These are phyloP conservation scores for Frankliniella fusca DNA, from an alignment of 2,888 invertebrate species.

Conservation along the genomic window DNA sequence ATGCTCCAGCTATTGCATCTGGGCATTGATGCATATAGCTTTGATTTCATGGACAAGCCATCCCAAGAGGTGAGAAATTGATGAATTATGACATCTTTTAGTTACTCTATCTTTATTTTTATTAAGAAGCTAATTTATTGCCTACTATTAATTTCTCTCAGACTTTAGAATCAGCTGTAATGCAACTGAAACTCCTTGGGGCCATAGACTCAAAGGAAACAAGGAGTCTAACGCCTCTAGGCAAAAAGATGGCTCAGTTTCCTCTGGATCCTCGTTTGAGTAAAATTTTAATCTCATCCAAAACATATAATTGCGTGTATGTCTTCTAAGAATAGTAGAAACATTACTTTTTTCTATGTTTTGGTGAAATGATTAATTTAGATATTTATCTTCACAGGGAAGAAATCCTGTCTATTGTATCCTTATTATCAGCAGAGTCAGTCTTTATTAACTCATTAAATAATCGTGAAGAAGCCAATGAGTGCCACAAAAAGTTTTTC, in stretches of 20 bases:
- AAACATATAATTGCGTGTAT: constrained; percentile 70
- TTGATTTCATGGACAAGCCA: constrained; percentile 90
- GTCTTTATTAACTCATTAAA: constrained; percentile 59
- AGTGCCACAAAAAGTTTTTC: constrained; percentile 66
- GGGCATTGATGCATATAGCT: constrained; percentile 73
- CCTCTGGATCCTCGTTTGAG: constrained; percentile 89
- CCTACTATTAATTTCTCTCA: constrained; percentile 35
- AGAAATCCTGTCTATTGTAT: constrained; percentile 73
- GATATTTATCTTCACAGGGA: constrained; percentile 49
- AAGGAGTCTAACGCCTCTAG: constrained; percentile 68
- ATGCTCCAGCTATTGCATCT: constrained; percentile 78
- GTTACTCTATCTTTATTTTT: not conserved
- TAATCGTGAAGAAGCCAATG: constrained; percentile 70
- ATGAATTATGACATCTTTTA: not conserved
- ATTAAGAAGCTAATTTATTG: not conserved
- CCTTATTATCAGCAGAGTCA: constrained; percentile 83
- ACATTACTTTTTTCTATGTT: not conserved
- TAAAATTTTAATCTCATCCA: constrained; percentile 73
- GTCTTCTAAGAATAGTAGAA: not conserved
- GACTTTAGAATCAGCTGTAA: constrained; percentile 46
- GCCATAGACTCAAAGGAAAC: constrained; percentile 60
- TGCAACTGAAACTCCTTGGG: constrained; percentile 51
- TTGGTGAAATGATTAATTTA: constrained; percentile 21
- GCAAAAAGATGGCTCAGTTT: constrained; percentile 81
- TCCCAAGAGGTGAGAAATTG: constrained; percentile 56